Percentiles rank a stretch among this genome's conserved stretches.
Conservation (phyloP, 2,113 vertebrate species). For the Corvus cornix region DNA sequence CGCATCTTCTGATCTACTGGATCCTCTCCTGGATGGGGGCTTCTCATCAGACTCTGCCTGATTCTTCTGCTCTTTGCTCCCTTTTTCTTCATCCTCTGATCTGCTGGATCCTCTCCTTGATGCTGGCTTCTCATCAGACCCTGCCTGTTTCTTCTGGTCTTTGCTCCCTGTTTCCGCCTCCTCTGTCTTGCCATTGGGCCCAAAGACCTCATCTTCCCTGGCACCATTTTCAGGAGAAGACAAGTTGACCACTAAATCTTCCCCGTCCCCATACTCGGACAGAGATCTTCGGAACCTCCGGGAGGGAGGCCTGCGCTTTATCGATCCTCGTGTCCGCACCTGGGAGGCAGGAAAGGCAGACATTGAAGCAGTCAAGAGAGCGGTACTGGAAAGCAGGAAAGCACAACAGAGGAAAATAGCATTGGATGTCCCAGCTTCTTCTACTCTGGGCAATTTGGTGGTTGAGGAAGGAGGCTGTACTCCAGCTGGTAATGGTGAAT, state of each 20-base stretch:
- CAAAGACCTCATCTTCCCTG: slow-evolving; percentile 66
- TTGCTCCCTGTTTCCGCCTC: not conserved
- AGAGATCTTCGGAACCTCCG: slow-evolving; percentile 77
- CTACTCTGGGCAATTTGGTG: not conserved
- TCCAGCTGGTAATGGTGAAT: not conserved
- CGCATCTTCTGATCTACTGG: slow-evolving; percentile 28
- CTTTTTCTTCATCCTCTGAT: not conserved
- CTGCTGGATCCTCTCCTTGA: slow-evolving; percentile 12
- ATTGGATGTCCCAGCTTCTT: not conserved
- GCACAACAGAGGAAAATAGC: not conserved
- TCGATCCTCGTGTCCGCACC: slow-evolving; percentile 75
- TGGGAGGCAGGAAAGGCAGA: slow-evolving; percentile 31
- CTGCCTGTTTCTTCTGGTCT: not conserved
- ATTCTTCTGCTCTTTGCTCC: not conserved
- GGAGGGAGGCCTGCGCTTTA: slow-evolving; percentile 80
- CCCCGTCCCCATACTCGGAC: slow-evolving; percentile 62
- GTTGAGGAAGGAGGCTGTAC: not conserved
- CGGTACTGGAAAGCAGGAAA: not conserved
- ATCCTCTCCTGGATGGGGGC: not conserved
- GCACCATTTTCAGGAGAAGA: slow-evolving; percentile 75
- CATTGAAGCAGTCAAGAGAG: not conserved
- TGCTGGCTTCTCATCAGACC: not conserved
- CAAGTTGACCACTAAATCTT: slow-evolving; percentile 3
- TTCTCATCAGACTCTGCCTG: not conserved
- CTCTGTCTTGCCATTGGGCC: not conserved